These are phyloP conservation scores for Neodiprion fabricii DNA, from an alignment of 1,140 invertebrate species.

Conservation along the genomic window DNA sequence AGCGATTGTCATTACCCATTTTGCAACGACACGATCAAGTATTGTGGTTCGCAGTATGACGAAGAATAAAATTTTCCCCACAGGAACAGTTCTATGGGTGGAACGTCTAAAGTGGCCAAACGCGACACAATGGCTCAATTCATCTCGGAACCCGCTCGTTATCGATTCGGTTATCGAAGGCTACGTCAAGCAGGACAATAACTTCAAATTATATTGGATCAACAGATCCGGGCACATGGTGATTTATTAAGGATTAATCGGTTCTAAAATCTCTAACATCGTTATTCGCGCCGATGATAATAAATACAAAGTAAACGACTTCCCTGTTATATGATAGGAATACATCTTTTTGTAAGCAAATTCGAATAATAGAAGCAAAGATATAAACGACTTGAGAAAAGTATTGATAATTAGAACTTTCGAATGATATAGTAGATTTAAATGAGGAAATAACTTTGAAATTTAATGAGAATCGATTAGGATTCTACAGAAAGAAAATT, in stretches of 20 bases:
- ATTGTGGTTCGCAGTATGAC: no score
- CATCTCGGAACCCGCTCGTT: conserved; percentile 63
- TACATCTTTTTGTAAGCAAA: conserved; percentile 24
- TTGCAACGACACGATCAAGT: no score
- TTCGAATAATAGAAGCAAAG: background rate
- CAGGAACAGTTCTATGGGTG: conserved; percentile 75
- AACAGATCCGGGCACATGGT: conserved; percentile 76
- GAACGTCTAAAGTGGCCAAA: conserved; percentile 71
- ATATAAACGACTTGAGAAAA: no score
- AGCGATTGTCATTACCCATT: no score
- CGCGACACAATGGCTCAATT: conserved; percentile 61
- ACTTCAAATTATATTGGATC: conserved; percentile 79
- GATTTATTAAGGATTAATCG: conserved; percentile 32
- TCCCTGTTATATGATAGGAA: conserved; percentile 18
- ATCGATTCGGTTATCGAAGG: conserved; percentile 68
- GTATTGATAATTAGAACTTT: no score
- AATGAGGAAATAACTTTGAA: no score
- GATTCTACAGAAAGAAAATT: no score
- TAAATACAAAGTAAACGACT: background rate
- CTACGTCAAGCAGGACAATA: conserved; percentile 70
- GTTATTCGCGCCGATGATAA: background rate
- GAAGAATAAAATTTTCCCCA: no score
- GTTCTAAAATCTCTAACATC: conserved; percentile 18
- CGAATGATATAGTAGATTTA: no score
- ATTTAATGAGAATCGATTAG: no score